phyloP scores from a whole-genome alignment of 2,113 vertebrate species.

The Oreochromis spilurus region DNA sequence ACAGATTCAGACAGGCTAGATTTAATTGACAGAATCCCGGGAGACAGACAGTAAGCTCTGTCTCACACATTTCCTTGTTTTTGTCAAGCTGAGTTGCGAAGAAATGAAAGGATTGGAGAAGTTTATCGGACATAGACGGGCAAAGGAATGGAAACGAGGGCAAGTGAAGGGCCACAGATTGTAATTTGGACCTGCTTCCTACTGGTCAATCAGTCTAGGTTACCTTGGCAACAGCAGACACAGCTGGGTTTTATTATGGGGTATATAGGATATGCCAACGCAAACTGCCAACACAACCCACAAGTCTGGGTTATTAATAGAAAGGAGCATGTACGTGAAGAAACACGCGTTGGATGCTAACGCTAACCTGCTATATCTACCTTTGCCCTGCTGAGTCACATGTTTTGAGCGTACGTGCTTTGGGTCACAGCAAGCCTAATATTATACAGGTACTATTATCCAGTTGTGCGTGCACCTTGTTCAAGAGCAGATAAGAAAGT shows the following conservation, averaged over 20 bases:
- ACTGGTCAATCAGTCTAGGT: slow-evolving; percentile 41
- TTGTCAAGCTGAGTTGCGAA: not conserved
- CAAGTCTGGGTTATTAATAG: not conserved
- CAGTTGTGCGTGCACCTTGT: slow-evolving; percentile 12
- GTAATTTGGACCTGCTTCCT: slow-evolving; percentile 44
- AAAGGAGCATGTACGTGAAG: not conserved
- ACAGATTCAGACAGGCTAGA: slow-evolving; percentile 25
- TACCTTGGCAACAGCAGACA: slow-evolving; percentile 40
- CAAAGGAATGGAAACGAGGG: not conserved
- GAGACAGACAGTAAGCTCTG: not conserved
- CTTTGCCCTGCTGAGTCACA: not conserved
- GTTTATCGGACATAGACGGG: not conserved
- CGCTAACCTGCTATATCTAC: not conserved
- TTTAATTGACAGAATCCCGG: slow-evolving; percentile 49
- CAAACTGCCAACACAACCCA: not conserved
- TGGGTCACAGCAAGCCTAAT: not conserved
- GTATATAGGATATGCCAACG: not conserved
- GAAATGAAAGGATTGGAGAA: slow-evolving; percentile 1
- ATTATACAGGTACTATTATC: not conserved
- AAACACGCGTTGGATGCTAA: not conserved
- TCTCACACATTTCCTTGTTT: slow-evolving; percentile 33
- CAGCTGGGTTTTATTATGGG: slow-evolving; percentile 37
- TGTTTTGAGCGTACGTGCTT: slow-evolving; percentile 39
- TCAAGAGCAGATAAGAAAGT: slow-evolving; percentile 26
- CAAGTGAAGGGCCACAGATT: slow-evolving; percentile 6